These are phyloP conservation scores for Triplophysa bombifrons DNA, from an alignment of 2,797 vertebrate species.

Conservation along the genomic window DNA sequence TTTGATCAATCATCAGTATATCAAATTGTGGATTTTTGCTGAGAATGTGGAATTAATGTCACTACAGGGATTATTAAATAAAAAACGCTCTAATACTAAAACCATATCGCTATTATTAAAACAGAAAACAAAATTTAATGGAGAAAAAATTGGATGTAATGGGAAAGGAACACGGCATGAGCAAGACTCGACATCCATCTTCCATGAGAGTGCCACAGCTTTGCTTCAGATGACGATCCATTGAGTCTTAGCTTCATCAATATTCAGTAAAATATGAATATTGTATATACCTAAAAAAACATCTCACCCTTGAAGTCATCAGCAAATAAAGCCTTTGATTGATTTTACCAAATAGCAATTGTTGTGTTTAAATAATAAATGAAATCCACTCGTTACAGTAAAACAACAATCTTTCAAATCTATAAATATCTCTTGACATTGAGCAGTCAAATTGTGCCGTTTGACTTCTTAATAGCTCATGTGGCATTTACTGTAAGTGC, in stretches of 20 bases:
- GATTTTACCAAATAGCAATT: slow-evolving; percentile 6
- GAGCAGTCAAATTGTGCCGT: neutral
- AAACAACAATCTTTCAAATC: neutral
- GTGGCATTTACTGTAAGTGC: slow-evolving; percentile 5
- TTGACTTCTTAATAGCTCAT: slow-evolving; percentile 24
- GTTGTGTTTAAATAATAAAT: slow-evolving; percentile 15
- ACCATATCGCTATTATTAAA: too few species aligned
- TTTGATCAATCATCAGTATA: too few species aligned
- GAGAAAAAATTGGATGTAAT: neutral
- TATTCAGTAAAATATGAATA: neutral
- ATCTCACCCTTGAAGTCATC: neutral
- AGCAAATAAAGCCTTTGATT: neutral
- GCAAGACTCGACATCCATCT: neutral
- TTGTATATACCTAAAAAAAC: neutral
- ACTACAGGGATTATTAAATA: too few species aligned
- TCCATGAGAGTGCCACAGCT: neutral
- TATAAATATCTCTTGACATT: slow-evolving; percentile 28
- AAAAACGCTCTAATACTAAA: neutral
- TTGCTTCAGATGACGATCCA: neutral
- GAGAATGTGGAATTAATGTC: too few species aligned
- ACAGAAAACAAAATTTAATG: too few species aligned
- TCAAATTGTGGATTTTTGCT: too few species aligned
- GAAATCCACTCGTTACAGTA: neutral
- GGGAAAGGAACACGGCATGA: neutral
- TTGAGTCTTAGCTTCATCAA: neutral